Base-by-base conservation (phyloP, 2,797 vertebrate species). In the Pseudocheirus occidentalis region DNA sequence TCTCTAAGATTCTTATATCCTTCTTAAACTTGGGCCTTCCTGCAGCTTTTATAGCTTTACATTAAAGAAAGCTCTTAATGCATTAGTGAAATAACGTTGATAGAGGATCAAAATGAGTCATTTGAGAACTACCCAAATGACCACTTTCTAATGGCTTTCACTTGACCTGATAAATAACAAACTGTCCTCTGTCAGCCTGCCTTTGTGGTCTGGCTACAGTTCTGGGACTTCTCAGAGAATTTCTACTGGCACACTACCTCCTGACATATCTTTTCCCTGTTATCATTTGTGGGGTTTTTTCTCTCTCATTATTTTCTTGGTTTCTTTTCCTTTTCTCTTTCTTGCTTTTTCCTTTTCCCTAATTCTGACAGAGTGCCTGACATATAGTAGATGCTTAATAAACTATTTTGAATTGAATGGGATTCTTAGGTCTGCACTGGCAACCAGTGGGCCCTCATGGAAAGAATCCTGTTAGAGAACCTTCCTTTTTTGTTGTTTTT, bases 271-370 rank as follows among this genome's bases (percentile, higher is more conserved):
- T 52, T 92, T 94, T 40, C n/a, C 91, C 50, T 6, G 91, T 93
- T 93, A 59, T 57, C 6, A 4, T 92, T 93, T 62, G 40, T 62
- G 62, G 13, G n/a, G 90, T 95, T 90, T 91, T 90, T 95, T 96
- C 56, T 50, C n/a, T 87, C 2, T 93, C 90, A n/a, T 90, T 97
- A n/a, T 57, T 96, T 4, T 91, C 28, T n/a, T 93, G 11, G 24
- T 91, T 56, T 62, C 50, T 52, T 50, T 92, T 66, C 21, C 55
- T 92, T 58, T 16, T 93, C 29, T 89, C 59, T 46, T 13, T n/a
- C 40, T 93, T 91, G 92, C 90, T 6, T 94, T 93, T 92, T 40
- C 28, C 92, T 54, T 94, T 96, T 94, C 53, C 92, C n/a, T 92
- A 91, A 87, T 0, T 2, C 21, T 87, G 21, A 46, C 7, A 81